Evolutionary conservation across 1,140 invertebrate species (phyloP), one percentile per base, ranked within the genome.

Genomic region (Lasioglossum albipes): DNA sequence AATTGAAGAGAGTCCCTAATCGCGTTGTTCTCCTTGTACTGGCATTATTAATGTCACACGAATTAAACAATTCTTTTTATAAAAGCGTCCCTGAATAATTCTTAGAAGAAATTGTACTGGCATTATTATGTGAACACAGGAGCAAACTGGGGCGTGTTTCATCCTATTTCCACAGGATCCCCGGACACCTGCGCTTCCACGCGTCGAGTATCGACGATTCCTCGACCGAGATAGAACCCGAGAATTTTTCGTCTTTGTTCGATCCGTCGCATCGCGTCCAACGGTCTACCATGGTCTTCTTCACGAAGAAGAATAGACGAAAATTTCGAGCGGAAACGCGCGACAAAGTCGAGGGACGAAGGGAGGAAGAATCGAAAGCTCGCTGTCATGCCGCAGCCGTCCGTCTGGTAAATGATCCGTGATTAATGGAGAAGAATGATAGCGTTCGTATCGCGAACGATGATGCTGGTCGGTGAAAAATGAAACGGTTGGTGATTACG

Each of bases 401-500:
- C 52, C 52, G 5, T 16, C 27, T 0, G 68, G 10, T 9, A 20
- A 59, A 59, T 31, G 69, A 59, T 71, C 20, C 20, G 20, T 71
- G 68, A 70, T n/a, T 57, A n/a, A 59, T 59, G 57, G 20, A 59
- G n/a, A n/a, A n/a, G 18, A 59, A 59, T 59, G 57, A 59, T 59
- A 9, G 20, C n/a, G 57, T n/a, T 59, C 7, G 20, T 9, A 59
- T 7, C 57, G 20, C 20, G 57, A n/a, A 59, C 0, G 20, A 59
- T 9, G 2, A 6, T 20, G 6, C 9, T 20, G 1, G 6, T 57
- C 18, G 68, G 7, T 57, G 49, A 70, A 9, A 7, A 54, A 31
- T n/a, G 7, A 7, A n/a, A 49, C 27, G 20, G 5, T n/a, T n/a
- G 20, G 18, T 57, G 54, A 57, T n/a, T 20, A 5, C 1, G 16